Percentiles rank a stretch among this genome's conserved stretches.
phyloP scores from a whole-genome alignment of 2,797 vertebrate species.

The Sarcoramphus papa region DNA sequence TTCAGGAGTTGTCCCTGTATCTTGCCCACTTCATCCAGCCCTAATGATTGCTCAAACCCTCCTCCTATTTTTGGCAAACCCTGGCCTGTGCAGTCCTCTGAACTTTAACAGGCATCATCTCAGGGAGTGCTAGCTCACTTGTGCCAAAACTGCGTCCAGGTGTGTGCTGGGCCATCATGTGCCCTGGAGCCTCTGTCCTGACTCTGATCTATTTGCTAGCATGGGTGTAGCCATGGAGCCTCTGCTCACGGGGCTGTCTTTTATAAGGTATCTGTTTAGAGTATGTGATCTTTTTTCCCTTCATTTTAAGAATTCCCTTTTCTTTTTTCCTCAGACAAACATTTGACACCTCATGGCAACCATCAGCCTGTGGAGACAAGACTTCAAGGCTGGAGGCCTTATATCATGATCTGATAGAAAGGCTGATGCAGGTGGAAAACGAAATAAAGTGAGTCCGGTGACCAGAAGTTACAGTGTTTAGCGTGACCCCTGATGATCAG shows the following conservation, averaged over 20 bases:
- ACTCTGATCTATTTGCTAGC: not conserved
- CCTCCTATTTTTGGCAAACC: not conserved
- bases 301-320: not conserved
- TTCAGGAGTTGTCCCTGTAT: not conserved
- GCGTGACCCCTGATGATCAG: not conserved
- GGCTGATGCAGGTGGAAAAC: accelerated
- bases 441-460: not conserved
- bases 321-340: not conserved
- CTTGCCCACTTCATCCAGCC: not conserved
- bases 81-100: not conserved
- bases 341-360: accelerated
- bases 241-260: not conserved
- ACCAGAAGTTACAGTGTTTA: not conserved
- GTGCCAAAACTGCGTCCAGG: not conserved
- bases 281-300: not conserved
- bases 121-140: not conserved
- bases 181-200: not conserved
- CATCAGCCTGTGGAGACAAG: not conserved
- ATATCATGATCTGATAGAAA: accelerated
- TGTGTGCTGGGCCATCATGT: not conserved
- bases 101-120: not conserved
- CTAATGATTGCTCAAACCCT: not conserved
- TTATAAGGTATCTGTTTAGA: not conserved
- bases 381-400: not conserved
- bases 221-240: not conserved